Evolutionary conservation across 2,797 vertebrate genomes (phyloP).

Genomic region (Myotis planiceps): DNA sequence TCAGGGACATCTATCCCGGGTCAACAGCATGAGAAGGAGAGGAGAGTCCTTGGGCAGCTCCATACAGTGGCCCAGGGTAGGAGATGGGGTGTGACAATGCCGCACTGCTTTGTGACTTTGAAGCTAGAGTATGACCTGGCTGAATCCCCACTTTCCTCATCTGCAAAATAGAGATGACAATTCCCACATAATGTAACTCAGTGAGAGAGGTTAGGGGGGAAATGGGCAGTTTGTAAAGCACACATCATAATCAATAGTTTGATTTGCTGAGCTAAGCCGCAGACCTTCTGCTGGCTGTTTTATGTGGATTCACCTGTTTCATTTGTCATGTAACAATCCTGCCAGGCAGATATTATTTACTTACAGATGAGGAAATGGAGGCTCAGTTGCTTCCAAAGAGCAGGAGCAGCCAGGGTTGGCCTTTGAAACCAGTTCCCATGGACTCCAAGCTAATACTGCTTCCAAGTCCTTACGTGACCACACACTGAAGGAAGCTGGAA

Average conservation of each 20-base stretch:
- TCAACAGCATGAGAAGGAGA: not conserved
- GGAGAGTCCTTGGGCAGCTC: not conserved
- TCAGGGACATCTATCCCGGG: not conserved
- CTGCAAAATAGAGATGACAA: not conserved
- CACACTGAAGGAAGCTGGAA: not conserved
- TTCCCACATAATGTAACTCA: not conserved
- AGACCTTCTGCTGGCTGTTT: not conserved
- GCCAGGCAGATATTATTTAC: not conserved
- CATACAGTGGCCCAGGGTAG: not conserved
- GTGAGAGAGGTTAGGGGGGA: not conserved
- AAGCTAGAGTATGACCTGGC: not conserved
- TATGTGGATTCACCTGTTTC: not conserved
- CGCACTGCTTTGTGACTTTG: not conserved
- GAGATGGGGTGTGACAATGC: not conserved
- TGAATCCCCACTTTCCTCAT: not conserved
- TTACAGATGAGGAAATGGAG: not conserved
- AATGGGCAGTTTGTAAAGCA: not conserved
- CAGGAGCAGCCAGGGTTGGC: not conserved
- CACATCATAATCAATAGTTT: not conserved
- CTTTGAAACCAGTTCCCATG: not conserved
- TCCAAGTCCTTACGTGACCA: not conserved
- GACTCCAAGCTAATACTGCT: not conserved
- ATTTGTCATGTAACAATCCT: not conserved
- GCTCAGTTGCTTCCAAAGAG: not conserved
- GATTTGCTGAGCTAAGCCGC: not conserved